Percentiles rank a stretch among this genome's conserved stretches.
Evolutionary conservation across 2,113 vertebrate genomes (phyloP).

Genomic region (Tamias sibiricus): DNA sequence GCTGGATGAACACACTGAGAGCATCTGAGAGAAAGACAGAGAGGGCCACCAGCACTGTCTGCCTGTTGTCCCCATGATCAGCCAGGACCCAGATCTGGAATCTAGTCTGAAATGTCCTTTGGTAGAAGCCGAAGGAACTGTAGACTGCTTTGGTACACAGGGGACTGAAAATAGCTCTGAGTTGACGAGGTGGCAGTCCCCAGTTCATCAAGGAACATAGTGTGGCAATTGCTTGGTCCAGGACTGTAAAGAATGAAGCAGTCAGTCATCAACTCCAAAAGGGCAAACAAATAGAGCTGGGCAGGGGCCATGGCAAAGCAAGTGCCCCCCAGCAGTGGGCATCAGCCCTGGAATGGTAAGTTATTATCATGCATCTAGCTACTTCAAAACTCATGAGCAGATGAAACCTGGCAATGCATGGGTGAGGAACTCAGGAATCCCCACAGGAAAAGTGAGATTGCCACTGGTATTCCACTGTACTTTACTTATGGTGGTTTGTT

Average conservation of each 20-base stretch:
- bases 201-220: background rate
- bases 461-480: background rate
- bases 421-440: background rate
- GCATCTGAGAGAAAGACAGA: background rate
- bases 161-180: background rate
- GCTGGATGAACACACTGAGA: background rate
- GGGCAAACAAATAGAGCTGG: background rate
- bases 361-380: background rate
- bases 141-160: rapidly evolving
- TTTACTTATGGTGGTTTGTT: background rate
- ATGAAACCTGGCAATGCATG: background rate
- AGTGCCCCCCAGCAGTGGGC: background rate
- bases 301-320: background rate
- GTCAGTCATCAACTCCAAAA: background rate
- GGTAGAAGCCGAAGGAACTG: background rate
- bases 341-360: background rate
- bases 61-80: background rate
- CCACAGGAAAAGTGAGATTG: background rate
- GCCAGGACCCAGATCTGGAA: background rate
- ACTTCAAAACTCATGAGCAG: background rate
- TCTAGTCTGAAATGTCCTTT: background rate
- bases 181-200: background rate
- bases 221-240: background rate
- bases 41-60: background rate
- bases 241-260: background rate